Base-by-base conservation (phyloP, 2,888 invertebrate genomes). In the Taenaris catops region DNA sequence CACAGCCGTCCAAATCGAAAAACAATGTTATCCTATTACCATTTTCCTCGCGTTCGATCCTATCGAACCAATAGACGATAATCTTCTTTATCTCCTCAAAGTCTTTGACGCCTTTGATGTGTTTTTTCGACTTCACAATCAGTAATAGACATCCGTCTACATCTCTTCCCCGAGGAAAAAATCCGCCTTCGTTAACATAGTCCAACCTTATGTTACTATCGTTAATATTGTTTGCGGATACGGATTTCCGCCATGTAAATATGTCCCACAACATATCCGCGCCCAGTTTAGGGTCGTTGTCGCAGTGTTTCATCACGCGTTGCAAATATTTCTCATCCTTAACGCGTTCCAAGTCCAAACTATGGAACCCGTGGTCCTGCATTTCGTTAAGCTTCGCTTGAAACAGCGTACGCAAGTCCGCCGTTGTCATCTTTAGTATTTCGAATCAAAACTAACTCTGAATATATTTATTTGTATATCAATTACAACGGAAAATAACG, bases 1-100 rank as follows among this genome's bases (percentile, higher is more conserved):
- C 96, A 44, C 96, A 92, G 9, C 94, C 94, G 17, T 92, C 91
- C 94, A 98, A 94, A 72, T 98, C 98, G 59, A 98, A 96, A 58
- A 98, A 92, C 45, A 97, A 73, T 1, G 96, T 93, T 33, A 98
- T 91, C 59, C 91, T 90, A 47, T 92, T 91, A 31, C 94, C 93
- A 42, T 92, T 90, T 38, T 91, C 91, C 61, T 93, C 89, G 26
- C 94, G 90, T 72, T 94, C 93, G 5, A 93, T 71, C 50, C 94
- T 76, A 59, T 96, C 96, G 53, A 96, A 90, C 93, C 94, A 96
- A 68, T 96, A 97, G 0, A 96, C 91, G 35, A 97, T 90, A 48
- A 93, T 91, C 62, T 91, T 90, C 64, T 95, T 94, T 3, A 96
- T 65, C 17, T 94, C 93, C 0, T 91, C 91, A 51, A 93, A 89